Evolutionary conservation across 2,888 invertebrate genomes (phyloP), one percentile per base, ranked within the genome.

Genomic region (Polydesmus complanatus): DNA sequence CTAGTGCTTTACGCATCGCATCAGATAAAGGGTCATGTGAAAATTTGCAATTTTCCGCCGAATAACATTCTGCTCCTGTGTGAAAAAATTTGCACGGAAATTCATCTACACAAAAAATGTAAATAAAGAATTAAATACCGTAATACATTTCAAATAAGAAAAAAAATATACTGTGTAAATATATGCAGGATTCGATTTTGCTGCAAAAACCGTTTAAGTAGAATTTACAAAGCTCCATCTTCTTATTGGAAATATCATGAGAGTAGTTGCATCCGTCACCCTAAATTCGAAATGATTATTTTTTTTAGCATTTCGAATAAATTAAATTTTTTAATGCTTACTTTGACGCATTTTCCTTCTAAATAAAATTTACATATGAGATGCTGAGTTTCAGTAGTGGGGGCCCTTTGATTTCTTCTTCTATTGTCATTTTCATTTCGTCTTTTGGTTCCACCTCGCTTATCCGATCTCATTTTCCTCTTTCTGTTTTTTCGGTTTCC

Each of bases 41-140:
- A 75, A 95, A 96, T 75, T 93, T 91, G 77, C 96, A 97, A 64
- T 85, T 84, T n/a, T 86, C 85, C n/a, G 73, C 80, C 48, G 78
- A 81, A 65, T 82, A 81, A 74, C 95, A 95, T 60, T 73, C 70
- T 18, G 85, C 84, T 65, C 94, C 94, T 58, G 93, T 88, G 73
- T 97, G 95, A 75, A 86, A 94, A 77, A 87, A 95, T 79, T 95
- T 95, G 77, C 96, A 96, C 21, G 96, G 96, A 74, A 94, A 96
- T 74, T 95, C 94, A 68, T 68, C 53, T 65, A 52, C 53, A 58
- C n/a, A 21, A 21, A 56, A 37, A 56, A 57, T 14, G 22, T 22
- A 56, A 19, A 1, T 1, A 56, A 14, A 11, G 8, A 2, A 37
- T 3, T 27, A 58, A 49, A 37, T 14, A 8, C 14, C 5, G 37